phyloP scores from a whole-genome alignment of 2,797 vertebrate species.

The Neosilurus hyrtlii region DNA sequence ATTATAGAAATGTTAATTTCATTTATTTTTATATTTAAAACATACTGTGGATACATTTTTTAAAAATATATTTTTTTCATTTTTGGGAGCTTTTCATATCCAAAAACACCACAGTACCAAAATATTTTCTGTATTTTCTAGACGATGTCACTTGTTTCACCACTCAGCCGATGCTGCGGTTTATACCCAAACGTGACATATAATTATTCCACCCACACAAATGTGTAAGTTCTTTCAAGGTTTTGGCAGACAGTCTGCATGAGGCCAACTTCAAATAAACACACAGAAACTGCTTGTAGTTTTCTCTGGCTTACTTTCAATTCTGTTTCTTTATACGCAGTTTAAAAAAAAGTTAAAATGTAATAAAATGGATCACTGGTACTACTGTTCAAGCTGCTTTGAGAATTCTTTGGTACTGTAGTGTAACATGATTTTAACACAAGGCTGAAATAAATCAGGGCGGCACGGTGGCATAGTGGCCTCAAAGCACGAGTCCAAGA shows the following conservation, averaged over 20 bases:
- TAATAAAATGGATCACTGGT: neutral
- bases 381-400: neutral
- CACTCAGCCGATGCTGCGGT: neutral
- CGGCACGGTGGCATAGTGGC: too few species aligned
- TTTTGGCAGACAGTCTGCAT: slow-evolving; percentile 4
- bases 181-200: neutral
- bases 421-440: neutral
- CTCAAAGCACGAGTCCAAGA: too few species aligned
- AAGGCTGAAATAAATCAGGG: too few species aligned
- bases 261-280: slow-evolving; percentile 7
- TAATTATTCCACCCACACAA: slow-evolving; percentile 26
- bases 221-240: slow-evolving; percentile 19
- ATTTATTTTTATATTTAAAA: neutral
- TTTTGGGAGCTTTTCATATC: neutral
- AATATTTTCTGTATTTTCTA: neutral
- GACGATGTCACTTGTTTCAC: slow-evolving; percentile 15
- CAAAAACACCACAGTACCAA: slow-evolving; percentile 4
- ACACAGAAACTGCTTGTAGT: neutral
- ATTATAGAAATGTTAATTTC: neutral
- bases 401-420: neutral
- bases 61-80: too few species aligned
- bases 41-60: neutral
- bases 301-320: slow-evolving; percentile 14
- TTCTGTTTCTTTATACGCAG: neutral
- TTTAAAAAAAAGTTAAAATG: neutral